Evolutionary conservation across 2,888 invertebrate species (phyloP), one percentile per base, ranked within the genome.

Genomic region (Tinea trinotella): DNA sequence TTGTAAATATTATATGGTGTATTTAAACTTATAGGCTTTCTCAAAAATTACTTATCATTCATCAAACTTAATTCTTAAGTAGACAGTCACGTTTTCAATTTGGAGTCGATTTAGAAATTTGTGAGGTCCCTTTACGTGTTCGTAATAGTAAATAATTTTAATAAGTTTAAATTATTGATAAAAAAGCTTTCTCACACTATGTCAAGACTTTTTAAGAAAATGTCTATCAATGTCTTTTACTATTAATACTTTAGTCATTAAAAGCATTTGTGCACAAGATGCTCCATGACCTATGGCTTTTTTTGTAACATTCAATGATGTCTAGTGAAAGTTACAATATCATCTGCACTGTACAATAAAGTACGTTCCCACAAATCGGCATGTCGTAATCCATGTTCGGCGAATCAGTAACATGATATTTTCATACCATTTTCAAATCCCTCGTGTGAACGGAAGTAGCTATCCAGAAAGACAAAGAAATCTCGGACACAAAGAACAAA

Each of bases 281-380:
- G 7, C 40, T 12, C 13, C 13, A 40, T 40, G 40, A 40, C 40
- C 40, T 40, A 40, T 40, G 40, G 40, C 40, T 40, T 40, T 40
- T 15, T 40, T 40, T 40, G 40, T 15, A 40, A 6, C 40, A 13
- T 35, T 35, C 35, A 40, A 3, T 13, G 40, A 40, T 12, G 40
- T 15, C 15, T 15, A 40, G 40, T 40, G 40, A 40, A 40, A 40
- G 40, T 40, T 40, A 12, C 40, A 1, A 12, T 30, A 30, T 30
- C 4, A 30, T 30, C 30, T 30, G 7, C n/a, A n/a, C n/a, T 30
- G 30, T n/a, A 30, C 2, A 30, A 30, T 30, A n/a, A 30, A 10
- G 30, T 30, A n/a, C 30, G 30, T 30, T 30, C 30, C 30, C 30
- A 30, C 30, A 30, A 30, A 30, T 30, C 30, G 7, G 2, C 30